These are phyloP conservation scores for Stegodyphus dumicola DNA, from an alignment of 1,140 invertebrate species.

Conservation along the genomic window DNA sequence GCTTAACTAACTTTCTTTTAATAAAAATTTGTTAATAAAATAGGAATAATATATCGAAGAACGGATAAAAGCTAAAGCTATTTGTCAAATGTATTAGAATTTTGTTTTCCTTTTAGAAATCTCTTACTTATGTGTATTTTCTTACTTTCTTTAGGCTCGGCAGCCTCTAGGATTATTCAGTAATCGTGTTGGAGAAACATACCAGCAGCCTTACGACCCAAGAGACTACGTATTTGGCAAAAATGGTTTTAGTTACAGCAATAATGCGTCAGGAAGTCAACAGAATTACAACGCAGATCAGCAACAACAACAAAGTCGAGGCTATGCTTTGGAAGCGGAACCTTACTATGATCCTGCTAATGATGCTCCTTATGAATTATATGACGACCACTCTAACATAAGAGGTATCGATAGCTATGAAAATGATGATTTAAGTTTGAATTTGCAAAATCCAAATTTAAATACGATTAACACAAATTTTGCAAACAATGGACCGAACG, in stretches of 20 bases:
- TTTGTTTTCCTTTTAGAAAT: no score
- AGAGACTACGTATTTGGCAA: conserved; percentile 45
- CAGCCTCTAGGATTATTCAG: background rate
- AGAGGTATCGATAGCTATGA: conserved; percentile 7
- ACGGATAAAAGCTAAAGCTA: no score
- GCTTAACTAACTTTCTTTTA: no score
- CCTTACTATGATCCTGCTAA: conserved; percentile 8
- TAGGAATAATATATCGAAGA: no score
- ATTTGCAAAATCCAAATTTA: background rate
- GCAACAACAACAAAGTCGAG: background rate
- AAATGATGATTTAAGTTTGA: background rate
- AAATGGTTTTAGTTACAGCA: conserved; percentile 14
- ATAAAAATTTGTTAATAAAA: no score
- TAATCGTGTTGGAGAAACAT: conserved; percentile 22
- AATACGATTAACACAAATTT: background rate
- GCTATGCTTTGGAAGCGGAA: background rate
- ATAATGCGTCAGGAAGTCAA: background rate
- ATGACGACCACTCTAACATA: background rate
- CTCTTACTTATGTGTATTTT: no score
- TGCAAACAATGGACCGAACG: background rate
- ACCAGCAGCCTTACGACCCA: conserved; percentile 21
- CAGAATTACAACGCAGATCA: background rate
- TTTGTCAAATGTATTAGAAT: no score
- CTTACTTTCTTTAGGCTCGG: background rate
- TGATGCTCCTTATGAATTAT: conserved; percentile 11